Base-by-base conservation (phyloP, 2,113 vertebrate genomes). In the Pterocles orientalis region DNA sequence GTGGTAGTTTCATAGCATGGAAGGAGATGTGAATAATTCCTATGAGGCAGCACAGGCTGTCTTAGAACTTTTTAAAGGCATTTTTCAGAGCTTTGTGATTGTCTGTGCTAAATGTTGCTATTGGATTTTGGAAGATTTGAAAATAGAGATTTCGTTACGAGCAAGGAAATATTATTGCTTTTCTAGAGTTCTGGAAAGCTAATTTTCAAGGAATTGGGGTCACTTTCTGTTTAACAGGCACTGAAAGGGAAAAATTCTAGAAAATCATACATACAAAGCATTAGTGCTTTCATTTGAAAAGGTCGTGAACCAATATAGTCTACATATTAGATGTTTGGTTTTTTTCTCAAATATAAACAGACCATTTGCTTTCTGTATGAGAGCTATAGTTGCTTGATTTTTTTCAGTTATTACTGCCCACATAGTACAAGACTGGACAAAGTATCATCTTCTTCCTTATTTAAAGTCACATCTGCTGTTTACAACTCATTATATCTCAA, bases 51-150 rank as follows among this genome's bases (percentile, higher is more conserved):
- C 60, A 89, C 75, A 76, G 80, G 72, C 87, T 82, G 79, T 51
- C 61, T 94, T 68, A 95, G 85, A 97, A 95, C 82, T 88, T 93
- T 61, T 45, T n/a, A 72, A 93, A 96, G 92, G 72, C 83, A 82
- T 90, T 92, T 94, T 88, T 84, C 70, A 91, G 94, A 84, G 86
- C 81, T 90, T 84, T 94, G 61, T 88, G 73, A 86, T 87, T 71
- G 71, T 88, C 51, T 83, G 18, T 56, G 43, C 88, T 93, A 43
- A 89, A 79, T 89, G 81, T 94, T 95, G 92, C 94, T 89, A 28
- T 61, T 94, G 94, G 69, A 94, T 94, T 92, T 82, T 91, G 88
- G 76, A 95, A 83, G 92, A 84, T 82, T 94, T 92, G 69, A 88
- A 95, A 94, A 61, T 71, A 73, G 34, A 88, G 41, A 81, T 93